A percentile compares a stretch with the other conserved stretches of the same genome.
These are phyloP conservation scores for Tetragonula carbonaria DNA, from an alignment of 2,888 invertebrate species.

Conservation along the genomic window DNA sequence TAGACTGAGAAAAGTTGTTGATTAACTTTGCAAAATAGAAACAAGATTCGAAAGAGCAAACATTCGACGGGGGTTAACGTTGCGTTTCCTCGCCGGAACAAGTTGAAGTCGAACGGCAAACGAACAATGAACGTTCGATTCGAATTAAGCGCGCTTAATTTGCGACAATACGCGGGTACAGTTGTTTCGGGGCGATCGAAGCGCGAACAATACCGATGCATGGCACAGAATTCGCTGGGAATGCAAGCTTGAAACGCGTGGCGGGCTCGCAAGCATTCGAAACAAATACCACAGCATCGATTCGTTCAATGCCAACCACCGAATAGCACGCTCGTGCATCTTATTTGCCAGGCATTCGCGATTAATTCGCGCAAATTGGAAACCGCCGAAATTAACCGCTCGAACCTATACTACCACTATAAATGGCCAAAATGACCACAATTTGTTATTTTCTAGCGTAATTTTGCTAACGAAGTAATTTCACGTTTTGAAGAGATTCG, in stretches of 20 bases:
- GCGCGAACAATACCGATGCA: neutral
- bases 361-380: slow-evolving; percentile 2
- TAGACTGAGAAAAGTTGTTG: too few relatives aligned
- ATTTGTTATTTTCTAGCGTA: too few relatives aligned
- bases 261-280: slow-evolving; percentile 16
- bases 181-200: neutral
- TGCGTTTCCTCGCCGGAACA: too few relatives aligned
- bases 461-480: too few relatives aligned
- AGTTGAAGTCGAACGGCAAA: too few relatives aligned
- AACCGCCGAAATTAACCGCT: too few relatives aligned
- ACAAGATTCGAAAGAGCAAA: too few relatives aligned
- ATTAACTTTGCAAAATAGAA: too few relatives aligned
- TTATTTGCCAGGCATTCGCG: neutral
- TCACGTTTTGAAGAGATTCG: too few relatives aligned
- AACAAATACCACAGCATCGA: slow-evolving; percentile 35
- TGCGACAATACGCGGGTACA: neutral
- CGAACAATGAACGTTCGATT: neutral
- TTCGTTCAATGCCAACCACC: slow-evolving; percentile 27
- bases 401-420: too few relatives aligned
- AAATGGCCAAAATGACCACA: too few relatives aligned
- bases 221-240: slow-evolving; percentile 16
- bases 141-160: neutral
- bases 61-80: too few relatives aligned
- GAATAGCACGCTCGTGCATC: neutral
- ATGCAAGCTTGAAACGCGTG: slow-evolving; percentile 21